Evolutionary conservation across 2,113 vertebrate genomes (phyloP).

Genomic region (Coptodon bakossiorum): DNA sequence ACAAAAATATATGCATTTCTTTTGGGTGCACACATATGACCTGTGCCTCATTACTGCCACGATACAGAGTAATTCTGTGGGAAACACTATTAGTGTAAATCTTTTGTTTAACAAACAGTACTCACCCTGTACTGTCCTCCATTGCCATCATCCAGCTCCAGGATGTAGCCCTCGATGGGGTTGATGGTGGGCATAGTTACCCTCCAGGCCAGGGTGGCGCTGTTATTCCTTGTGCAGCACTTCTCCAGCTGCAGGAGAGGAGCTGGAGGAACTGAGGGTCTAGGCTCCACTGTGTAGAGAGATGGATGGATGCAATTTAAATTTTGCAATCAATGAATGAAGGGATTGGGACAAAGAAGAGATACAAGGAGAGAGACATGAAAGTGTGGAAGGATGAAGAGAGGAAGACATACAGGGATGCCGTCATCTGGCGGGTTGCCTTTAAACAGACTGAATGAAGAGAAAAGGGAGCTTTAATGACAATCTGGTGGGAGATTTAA

Average conservation of each 20-base stretch:
- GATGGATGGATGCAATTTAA: background rate
- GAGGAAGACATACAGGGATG: background rate
- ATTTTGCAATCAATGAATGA: background rate
- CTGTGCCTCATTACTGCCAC: background rate
- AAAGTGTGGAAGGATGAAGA: background rate
- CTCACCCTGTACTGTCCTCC: constrained; percentile 94
- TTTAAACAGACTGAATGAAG: background rate
- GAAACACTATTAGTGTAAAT: background rate
- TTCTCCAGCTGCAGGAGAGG: constrained; percentile 95
- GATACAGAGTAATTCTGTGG: background rate
- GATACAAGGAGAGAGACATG: background rate
- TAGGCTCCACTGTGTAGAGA: constrained; percentile 57
- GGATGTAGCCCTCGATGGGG: constrained; percentile 89
- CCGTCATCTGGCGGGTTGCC: background rate
- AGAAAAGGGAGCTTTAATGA: background rate
- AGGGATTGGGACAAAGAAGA: background rate
- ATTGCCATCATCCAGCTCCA: constrained; percentile 95
- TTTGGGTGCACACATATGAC: background rate
- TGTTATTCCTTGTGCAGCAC: constrained; percentile 94
- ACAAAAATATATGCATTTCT: background rate
- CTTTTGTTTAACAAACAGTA: background rate
- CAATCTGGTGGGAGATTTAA: background rate
- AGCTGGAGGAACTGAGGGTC: constrained; percentile 77
- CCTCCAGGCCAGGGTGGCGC: constrained; percentile 95
- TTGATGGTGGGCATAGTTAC: constrained; percentile 74